phyloP scores from a whole-genome alignment of 1,140 invertebrate species.

The Goniozus legneri region DNA sequence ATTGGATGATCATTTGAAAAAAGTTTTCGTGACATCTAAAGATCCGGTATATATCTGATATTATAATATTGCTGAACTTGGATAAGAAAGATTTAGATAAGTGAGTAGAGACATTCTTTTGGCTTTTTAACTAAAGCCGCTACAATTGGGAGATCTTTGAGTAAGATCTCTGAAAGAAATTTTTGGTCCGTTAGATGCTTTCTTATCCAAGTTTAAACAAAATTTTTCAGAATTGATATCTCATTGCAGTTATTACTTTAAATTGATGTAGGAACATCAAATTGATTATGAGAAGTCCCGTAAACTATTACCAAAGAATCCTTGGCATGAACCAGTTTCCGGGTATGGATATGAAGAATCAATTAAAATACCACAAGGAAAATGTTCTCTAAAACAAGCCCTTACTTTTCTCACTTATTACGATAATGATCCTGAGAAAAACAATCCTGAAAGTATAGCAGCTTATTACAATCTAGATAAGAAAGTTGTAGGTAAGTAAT shows the following conservation, averaged over 20 bases:
- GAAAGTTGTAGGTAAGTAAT: slow-evolving; percentile 56
- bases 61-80: slow-evolving; percentile 9
- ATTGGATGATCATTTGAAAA: slow-evolving; percentile 61
- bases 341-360: slow-evolving; percentile 31
- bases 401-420: slow-evolving; percentile 62
- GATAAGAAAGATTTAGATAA: slow-evolving; percentile 7
- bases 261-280: slow-evolving; percentile 10
- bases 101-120: too few species aligned
- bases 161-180: too few species aligned
- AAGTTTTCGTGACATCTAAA: slow-evolving; percentile 67
- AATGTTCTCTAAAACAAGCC: slow-evolving; percentile 41
- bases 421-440: slow-evolving; percentile 57
- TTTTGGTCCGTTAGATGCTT: slow-evolving; percentile 1
- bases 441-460: slow-evolving; percentile 60
- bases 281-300: slow-evolving; percentile 16
- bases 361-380: slow-evolving; percentile 35
- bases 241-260: slow-evolving; percentile 12
- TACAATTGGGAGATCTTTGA: too few species aligned
- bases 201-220: slow-evolving; percentile 5
- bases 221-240: slow-evolving; percentile 3
- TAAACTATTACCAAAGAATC: slow-evolving; percentile 51
- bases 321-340: slow-evolving; percentile 37
- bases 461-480: slow-evolving; percentile 63
- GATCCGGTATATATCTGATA: slow-evolving; percentile 41
- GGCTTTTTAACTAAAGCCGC: too few species aligned